phyloP scores from a whole-genome alignment of 2,113 vertebrate genomes.

The Arizona elegans region DNA sequence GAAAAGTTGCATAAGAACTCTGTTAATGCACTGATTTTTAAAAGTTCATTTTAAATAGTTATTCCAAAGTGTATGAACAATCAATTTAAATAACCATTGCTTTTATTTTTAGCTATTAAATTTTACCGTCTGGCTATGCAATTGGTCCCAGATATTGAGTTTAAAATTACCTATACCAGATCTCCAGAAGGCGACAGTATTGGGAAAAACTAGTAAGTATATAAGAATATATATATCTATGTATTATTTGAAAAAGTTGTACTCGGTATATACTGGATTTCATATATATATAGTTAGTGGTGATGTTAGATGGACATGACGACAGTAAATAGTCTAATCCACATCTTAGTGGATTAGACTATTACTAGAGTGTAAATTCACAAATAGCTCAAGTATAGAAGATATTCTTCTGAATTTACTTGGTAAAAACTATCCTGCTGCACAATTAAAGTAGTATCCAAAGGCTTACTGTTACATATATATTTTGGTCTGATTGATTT shows the following conservation, averaged over 20 bases:
- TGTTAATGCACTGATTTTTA: background rate
- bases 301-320: background rate
- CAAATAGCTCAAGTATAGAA: background rate
- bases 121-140: slow-evolving; percentile 98
- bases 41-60: background rate
- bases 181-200: slow-evolving; percentile 83
- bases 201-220: slow-evolving; percentile 85
- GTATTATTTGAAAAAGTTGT: background rate
- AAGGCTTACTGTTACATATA: background rate
- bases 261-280: no score
- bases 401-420: background rate
- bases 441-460: background rate
- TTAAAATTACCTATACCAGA: slow-evolving; percentile 91
- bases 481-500: background rate
- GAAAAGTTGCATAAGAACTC: background rate
- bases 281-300: background rate
- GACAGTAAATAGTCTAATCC: background rate
- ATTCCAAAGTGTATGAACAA: background rate
- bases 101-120: slow-evolving; percentile 89
- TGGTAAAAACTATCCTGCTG: background rate
- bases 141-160: slow-evolving; percentile 97
- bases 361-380: background rate
- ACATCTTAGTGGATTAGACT: background rate
- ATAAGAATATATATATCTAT: background rate
- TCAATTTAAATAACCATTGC: slow-evolving; percentile 43